Evolutionary conservation across 2,113 vertebrate species (phyloP).

Genomic region (Seriola aureovittata): DNA sequence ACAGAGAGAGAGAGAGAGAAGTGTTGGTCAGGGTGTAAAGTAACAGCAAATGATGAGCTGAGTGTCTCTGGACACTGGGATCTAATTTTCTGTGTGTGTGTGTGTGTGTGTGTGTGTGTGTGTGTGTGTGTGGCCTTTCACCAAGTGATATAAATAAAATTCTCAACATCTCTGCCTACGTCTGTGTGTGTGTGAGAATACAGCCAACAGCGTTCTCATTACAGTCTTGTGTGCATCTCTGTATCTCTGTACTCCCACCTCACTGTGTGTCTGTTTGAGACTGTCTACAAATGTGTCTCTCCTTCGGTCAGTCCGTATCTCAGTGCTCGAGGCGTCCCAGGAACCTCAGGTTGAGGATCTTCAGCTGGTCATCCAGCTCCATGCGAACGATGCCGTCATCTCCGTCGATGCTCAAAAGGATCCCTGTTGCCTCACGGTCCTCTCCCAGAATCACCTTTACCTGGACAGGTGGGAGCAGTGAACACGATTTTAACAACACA

Average conservation of each 20-base stretch:
- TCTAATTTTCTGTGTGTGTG: not conserved
- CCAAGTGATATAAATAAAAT: not conserved
- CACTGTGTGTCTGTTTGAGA: not conserved
- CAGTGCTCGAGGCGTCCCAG: conserved; percentile 90
- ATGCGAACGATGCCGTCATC: conserved; percentile 95
- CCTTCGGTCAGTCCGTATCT: not conserved
- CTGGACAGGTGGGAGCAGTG: conserved; percentile 62
- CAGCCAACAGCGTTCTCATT: not conserved
- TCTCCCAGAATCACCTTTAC: conserved; percentile 96
- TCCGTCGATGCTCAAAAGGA: conserved; percentile 92
- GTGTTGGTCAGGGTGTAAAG: not conserved
- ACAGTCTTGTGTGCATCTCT: not conserved
- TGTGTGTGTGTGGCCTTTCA: not conserved
- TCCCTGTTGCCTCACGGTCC: conserved; percentile 92
- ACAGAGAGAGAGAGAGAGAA: not conserved
- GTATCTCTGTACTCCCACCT: not conserved
- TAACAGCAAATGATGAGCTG: not conserved
- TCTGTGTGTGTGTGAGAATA: too few relatives aligned
- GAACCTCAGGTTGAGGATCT: conserved; percentile 95
- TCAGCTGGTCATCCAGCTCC: conserved; percentile 93
- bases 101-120: not conserved
- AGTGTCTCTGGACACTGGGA: not conserved
- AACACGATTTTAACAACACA: not conserved
- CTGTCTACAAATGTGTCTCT: not conserved
- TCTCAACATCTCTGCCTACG: not conserved